Base-by-base conservation (phyloP, 2,113 vertebrate species). In the Piaya cayana region DNA sequence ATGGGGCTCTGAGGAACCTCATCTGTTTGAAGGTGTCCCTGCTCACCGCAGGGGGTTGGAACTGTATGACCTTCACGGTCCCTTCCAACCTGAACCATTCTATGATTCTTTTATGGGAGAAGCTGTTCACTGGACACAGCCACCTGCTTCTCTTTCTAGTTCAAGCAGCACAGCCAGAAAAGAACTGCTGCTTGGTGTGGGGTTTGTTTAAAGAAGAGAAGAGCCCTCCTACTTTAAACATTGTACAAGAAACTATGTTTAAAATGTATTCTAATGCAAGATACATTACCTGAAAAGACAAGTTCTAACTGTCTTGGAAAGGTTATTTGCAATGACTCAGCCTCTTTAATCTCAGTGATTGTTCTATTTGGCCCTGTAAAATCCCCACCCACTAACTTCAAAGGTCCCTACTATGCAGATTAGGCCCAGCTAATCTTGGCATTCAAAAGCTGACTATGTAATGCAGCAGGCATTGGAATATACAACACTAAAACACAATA, bases 271-370 rank as follows among this genome's bases (percentile, higher is more conserved):
- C 75, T 87, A 96, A 92, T 53, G 43, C 25, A 80, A 82, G 70
- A 62, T n/a, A 59, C 11, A 14, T 76, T 72, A 80, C 69, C 81
- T n/a, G 62, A 88, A 85, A 69, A 88, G 47, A 47, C 64, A 93
- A 76, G 63, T 72, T 63, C 15, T 69, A 76, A 55, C 45, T 82
- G 34, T 59, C 55, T 80, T 77, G 63, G 42, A 87, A 80, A 87
- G n/a, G 58, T 72, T 91, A 69, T 74, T 77, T 82, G 27, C 65
- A 91, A 77, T 63, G 20, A 94, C 37, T 88, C 78, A 79, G 65
- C 56, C 43, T 71, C 78, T 71, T 50, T 60, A 91, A 87, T 42
- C 84, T 47, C 82, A 37, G 37, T 69, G 55, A 58, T 19, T 62
- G 42, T 50, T 95, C 67, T 65, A 75, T 55, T 13, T 53, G 56